These are phyloP conservation scores for Hydropsyche betteni DNA, from an alignment of 2,888 invertebrate genomes.

Conservation along the genomic window DNA sequence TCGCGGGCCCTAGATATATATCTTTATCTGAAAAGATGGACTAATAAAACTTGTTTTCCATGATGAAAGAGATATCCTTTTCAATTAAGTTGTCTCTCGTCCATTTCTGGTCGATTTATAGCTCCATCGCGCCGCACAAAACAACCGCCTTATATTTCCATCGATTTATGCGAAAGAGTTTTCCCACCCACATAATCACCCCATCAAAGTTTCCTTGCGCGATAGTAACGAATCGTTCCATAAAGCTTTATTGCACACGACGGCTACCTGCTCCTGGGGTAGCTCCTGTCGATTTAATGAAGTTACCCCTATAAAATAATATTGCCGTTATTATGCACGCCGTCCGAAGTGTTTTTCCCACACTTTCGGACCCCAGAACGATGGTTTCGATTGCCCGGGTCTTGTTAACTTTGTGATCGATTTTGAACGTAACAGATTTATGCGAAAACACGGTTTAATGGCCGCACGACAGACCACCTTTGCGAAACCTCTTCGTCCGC, in stretches of 20 bases:
- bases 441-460: conserved; percentile 22
- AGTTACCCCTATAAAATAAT: conserved; percentile 25
- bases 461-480: neutral
- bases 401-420: conserved; percentile 29
- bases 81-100: conserved; percentile 32
- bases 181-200: conserved; percentile 30
- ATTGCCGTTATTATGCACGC: conserved; percentile 18
- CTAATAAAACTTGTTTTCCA: conserved; percentile 25
- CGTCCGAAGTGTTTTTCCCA: neutral
- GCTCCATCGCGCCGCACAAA: conserved; percentile 18
- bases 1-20: conserved; percentile 3
- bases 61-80: conserved; percentile 28
- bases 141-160: conserved; percentile 26
- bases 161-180: conserved; percentile 24
- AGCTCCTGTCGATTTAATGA: conserved; percentile 20
- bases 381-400: neutral
- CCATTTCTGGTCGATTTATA: conserved; percentile 27
- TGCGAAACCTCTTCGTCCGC: neutral
- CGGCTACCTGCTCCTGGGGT: neutral
- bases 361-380: neutral
- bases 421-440: conserved; percentile 14
- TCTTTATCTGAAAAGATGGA: conserved; percentile 24
- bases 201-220: conserved; percentile 29
- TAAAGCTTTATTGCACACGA: conserved; percentile 23
- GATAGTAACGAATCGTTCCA: conserved; percentile 19